phyloP scores from a whole-genome alignment of 2,797 vertebrate genomes.

The Cichlasoma orientale region DNA sequence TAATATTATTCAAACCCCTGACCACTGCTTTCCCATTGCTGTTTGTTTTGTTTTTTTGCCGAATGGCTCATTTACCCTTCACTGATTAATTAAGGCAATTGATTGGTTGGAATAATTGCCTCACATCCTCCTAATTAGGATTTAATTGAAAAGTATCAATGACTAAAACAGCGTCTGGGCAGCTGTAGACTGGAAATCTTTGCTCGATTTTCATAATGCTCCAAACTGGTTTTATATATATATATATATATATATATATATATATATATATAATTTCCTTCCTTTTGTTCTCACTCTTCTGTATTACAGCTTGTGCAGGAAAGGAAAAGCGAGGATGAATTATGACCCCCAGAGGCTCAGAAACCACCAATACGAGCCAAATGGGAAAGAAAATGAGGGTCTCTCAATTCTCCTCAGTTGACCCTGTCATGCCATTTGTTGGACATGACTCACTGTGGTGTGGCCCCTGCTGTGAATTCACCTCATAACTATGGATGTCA shows the following conservation, averaged over 20 bases:
- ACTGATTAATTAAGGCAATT: conserved; percentile 69
- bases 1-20: not conserved
- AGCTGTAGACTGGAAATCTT: conserved; percentile 25
- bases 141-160: conserved; percentile 73
- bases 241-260: too few relatives aligned
- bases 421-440: conserved; percentile 6
- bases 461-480: not conserved
- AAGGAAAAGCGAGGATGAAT: conserved; percentile 22
- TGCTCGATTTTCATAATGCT: not conserved
- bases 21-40: conserved; percentile 5
- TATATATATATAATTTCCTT: too few relatives aligned
- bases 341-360: conserved; percentile 25
- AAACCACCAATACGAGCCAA: conserved; percentile 25
- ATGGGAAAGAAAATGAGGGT: conserved; percentile 29
- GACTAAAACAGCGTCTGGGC: conserved; percentile 41
- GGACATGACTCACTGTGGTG: not conserved
- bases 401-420: not conserved
- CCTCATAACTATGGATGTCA: conserved; percentile 4
- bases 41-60: conserved; percentile 15
- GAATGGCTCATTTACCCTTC: conserved; percentile 59
- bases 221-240: conserved; percentile 30
- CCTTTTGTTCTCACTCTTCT: not conserved
- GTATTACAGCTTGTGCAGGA: conserved; percentile 15
- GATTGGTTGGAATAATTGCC: conserved; percentile 72
- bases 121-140: conserved; percentile 65